These are phyloP conservation scores for Danaus melanippus DNA, from an alignment of 1,140 invertebrate species.

Conservation along the genomic window DNA sequence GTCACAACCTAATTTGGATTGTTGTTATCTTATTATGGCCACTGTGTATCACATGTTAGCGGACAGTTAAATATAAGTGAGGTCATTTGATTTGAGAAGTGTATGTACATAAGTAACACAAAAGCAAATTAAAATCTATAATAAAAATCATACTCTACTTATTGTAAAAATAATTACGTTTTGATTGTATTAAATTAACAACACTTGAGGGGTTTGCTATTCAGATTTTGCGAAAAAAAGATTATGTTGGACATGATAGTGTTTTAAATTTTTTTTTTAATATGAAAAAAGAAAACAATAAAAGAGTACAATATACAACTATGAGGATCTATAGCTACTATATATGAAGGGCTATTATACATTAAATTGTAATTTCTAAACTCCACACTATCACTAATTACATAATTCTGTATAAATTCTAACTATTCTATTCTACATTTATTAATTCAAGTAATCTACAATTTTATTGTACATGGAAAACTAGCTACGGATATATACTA, in stretches of 20 bases:
- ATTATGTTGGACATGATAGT: no score
- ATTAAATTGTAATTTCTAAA: conserved; percentile 48
- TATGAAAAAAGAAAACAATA: no score
- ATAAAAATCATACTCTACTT: no score
- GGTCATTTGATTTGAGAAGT: no score
- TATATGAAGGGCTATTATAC: conserved; percentile 55
- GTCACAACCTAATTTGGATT: neutral
- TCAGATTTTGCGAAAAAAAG: no score
- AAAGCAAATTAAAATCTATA: no score
- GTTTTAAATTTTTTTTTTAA: no score
- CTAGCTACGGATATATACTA: conserved; percentile 65
- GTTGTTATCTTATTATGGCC: conserved; percentile 15
- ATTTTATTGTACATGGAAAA: conserved; percentile 71
- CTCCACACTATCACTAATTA: conserved; percentile 56
- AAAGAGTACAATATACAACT: conserved; percentile 35
- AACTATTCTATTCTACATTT: conserved; percentile 56
- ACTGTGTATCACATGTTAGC: conserved; percentile 20
- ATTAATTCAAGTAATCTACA: conserved; percentile 61
- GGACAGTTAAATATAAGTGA: conserved; percentile 9
- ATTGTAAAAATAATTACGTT: no score
- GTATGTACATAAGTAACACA: no score
- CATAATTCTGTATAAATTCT: conserved; percentile 69
- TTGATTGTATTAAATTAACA: no score
- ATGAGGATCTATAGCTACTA: conserved; percentile 47
- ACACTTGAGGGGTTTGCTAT: no score